These are phyloP conservation scores for Kryptolebias marmoratus DNA, from an alignment of 2,113 vertebrate species.

Conservation along the genomic window DNA sequence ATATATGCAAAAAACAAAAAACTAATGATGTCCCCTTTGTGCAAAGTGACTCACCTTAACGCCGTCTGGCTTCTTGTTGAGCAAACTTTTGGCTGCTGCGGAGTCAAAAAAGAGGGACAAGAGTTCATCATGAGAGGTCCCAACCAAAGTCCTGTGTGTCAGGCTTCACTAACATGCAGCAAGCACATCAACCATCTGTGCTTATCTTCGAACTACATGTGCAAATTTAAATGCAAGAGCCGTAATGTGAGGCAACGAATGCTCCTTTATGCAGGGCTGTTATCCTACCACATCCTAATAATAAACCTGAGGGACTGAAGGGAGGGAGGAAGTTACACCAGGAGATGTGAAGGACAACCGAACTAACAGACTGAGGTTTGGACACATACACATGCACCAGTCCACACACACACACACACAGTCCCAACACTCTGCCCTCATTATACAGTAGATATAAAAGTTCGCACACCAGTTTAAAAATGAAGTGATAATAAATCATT, in stretches of 20 bases:
- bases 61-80: constrained; percentile 91
- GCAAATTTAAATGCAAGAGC: constrained; percentile 43
- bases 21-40: constrained; percentile 10
- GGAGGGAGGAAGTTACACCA: constrained; percentile 26
- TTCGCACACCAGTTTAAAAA: too few relatives aligned
- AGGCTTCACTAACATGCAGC: constrained; percentile 72
- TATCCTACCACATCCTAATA: constrained; percentile 20
- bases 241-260: constrained; percentile 59
- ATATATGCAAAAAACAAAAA: constrained; percentile 48
- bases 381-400: constrained; percentile 54
- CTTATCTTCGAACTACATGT: constrained; percentile 60
- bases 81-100: constrained; percentile 95
- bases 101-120: constrained; percentile 38
- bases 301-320: constrained; percentile 22
- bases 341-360: constrained; percentile 29
- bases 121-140: constrained; percentile 33
- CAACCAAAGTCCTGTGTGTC: constrained; percentile 15
- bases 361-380: constrained; percentile 11
- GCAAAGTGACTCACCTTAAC: constrained; percentile 88
- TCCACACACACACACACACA: not conserved
- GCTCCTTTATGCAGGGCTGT: constrained; percentile 36
- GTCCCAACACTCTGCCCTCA: not conserved
- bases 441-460: not conserved
- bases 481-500: too few relatives aligned
- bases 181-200: constrained; percentile 51